Evolutionary conservation across 1,140 invertebrate species (phyloP), one percentile per base, ranked within the genome.

Genomic region (Palaemon carinicauda): DNA sequence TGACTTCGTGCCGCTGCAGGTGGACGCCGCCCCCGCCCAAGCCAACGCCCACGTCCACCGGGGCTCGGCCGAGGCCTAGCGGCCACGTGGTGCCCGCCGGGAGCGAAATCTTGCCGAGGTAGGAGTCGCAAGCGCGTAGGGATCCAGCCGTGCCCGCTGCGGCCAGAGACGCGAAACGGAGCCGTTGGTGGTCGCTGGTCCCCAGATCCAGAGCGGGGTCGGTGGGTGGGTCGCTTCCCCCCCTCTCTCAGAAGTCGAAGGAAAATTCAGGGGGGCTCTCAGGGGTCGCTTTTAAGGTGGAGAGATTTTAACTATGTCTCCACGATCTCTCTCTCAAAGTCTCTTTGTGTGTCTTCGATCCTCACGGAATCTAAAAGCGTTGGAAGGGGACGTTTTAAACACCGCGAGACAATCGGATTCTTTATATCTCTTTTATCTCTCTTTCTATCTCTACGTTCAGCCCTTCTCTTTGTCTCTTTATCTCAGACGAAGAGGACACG

Each of bases 31-130:
- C 79, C 29, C 75, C 83, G 84, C 71, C 78, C 29, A 81, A 21
- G 14, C 87, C 82, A 69, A 88, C 87, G 69, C 82, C 87, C 77
- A 85, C 82, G 52, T 85, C 87, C 77, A 88, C 87, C 50, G 87
- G 87, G 52, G 82, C 82, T 65, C 87, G 75, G 29, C 82, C 82
- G 19, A 88, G 87, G 81, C 87, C 87, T 78, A 88, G 78, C 41
- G 87, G 87, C 87, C 87, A 88, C 77, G 87, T 88, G 77, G 87
- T 80, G 41, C 87, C 87, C 77, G 87, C 87, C 87, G 87, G 87
- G 54, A 88, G 82, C 15, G 87, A 88, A 88, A 88, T 88, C 82
- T 88, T 88, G 87, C 60, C 87, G 75, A 86, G 73, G 77, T 86
- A 80, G 41, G 73, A 77, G 53, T 69, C 75, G 65, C 75, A 86